Evolutionary conservation across 2,888 invertebrate genomes (phyloP).

Genomic region (Drosophila affinis): DNA sequence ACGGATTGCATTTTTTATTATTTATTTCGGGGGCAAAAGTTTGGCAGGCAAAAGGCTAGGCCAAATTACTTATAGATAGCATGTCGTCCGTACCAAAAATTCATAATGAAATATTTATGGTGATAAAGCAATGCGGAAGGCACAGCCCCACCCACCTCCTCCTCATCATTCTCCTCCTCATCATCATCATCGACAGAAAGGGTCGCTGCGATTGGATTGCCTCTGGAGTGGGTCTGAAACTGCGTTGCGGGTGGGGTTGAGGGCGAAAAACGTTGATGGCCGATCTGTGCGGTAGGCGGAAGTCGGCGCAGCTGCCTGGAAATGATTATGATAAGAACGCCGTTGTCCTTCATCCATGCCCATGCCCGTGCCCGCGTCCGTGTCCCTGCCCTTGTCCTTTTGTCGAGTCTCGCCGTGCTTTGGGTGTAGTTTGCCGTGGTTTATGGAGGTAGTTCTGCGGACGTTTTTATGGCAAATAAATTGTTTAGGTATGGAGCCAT

Average conservation of each 20-base stretch:
- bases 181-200: constrained; percentile 54
- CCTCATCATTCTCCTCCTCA: constrained; percentile 12
- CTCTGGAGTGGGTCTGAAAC: constrained; percentile 13
- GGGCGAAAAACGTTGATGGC: constrained; percentile 13
- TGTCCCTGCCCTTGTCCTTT: constrained; percentile 22
- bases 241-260: constrained; percentile 2
- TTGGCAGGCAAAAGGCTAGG: constrained; percentile 44
- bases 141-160: neutral
- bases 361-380: neutral
- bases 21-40: constrained; percentile 65
- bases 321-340: constrained; percentile 75
- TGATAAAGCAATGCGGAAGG: constrained; percentile 75
- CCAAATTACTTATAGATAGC: constrained; percentile 64
- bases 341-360: constrained; percentile 6
- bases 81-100: constrained; percentile 58
- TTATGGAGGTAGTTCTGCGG: constrained; percentile 49
- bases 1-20: constrained; percentile 79
- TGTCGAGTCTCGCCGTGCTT: constrained; percentile 8
- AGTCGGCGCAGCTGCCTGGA: constrained; percentile 76
- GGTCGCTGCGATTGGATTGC: constrained; percentile 51
- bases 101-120: constrained; percentile 80
- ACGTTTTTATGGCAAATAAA: constrained; percentile 52
- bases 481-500: constrained; percentile 35
- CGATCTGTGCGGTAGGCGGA: constrained; percentile 60
- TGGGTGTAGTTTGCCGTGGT: constrained; percentile 24